Conservation (phyloP, 2,797 vertebrate genomes). For the Fistularia commersonii region DNA sequence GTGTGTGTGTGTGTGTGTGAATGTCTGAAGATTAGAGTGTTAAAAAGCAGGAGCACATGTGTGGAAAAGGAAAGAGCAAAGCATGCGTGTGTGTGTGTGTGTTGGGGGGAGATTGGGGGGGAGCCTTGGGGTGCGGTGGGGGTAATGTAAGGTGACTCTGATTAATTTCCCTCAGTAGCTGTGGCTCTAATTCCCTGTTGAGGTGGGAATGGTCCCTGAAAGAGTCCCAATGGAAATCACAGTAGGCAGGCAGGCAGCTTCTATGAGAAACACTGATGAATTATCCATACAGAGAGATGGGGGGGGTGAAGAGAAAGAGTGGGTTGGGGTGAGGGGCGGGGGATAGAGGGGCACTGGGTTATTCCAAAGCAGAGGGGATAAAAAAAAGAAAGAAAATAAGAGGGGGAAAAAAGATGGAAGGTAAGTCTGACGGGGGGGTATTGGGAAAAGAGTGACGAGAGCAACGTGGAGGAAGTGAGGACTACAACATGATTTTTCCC, state of each 20-base stretch:
- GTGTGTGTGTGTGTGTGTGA: constrained; percentile 3
- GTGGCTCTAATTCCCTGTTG: constrained; percentile 68
- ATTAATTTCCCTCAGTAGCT: constrained; percentile 71
- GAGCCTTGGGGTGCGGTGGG: too few species aligned
- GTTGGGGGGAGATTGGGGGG: too few species aligned
- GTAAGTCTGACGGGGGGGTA: constrained; percentile 1
- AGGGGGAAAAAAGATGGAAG: not conserved
- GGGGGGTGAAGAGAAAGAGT: constrained; percentile 2
- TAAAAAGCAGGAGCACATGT: too few species aligned
- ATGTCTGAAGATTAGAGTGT: constrained; percentile 17
- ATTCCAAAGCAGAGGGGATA: constrained; percentile 4
- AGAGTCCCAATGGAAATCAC: constrained; percentile 78
- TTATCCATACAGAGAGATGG: constrained; percentile 64
- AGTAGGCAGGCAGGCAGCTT: constrained; percentile 64
- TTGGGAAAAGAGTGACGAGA: not conserved
- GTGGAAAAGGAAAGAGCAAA: too few species aligned
- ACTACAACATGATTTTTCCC: constrained; percentile 24
- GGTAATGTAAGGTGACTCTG: constrained; percentile 60
- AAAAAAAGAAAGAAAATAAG: constrained; percentile 13
- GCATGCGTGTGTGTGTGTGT: too few species aligned
- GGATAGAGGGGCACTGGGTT: constrained; percentile 7
- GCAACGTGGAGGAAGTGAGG: constrained; percentile 14
- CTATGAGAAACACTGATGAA: constrained; percentile 75
- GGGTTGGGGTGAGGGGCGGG: constrained; percentile 1
- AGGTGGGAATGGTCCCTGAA: constrained; percentile 69